Evolutionary conservation across 2,888 invertebrate genomes (phyloP).

Genomic region (Himalopsyche kuldschensis): DNA sequence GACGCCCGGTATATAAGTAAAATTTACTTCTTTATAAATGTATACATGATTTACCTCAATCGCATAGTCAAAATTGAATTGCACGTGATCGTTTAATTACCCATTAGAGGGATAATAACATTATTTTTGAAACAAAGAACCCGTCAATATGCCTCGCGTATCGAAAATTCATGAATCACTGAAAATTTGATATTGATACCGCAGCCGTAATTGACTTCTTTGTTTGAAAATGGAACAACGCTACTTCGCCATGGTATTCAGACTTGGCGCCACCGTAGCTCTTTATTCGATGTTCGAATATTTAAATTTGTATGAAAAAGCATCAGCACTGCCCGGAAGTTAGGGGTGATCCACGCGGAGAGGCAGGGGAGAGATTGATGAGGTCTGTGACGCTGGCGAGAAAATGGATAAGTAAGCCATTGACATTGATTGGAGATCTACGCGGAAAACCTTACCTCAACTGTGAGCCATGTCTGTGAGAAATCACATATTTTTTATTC

Average conservation of each 20-base stretch:
- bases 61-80: too few species aligned
- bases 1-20: too few species aligned
- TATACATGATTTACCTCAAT: too few species aligned
- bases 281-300: conserved; percentile 14
- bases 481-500: neutral
- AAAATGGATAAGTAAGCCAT: conserved; percentile 21
- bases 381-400: conserved; percentile 20
- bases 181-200: neutral
- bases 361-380: conserved; percentile 33
- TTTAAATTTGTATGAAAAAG: conserved; percentile 28
- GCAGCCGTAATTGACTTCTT: neutral
- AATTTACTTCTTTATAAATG: too few species aligned
- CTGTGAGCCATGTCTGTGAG: neutral
- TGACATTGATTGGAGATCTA: conserved; percentile 23
- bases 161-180: neutral
- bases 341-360: conserved; percentile 10
- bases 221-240: neutral
- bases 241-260: neutral
- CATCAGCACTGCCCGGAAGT: conserved; percentile 2
- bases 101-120: too few species aligned
- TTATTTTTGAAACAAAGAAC: too few species aligned
- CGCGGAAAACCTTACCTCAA: conserved; percentile 6
- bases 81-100: too few species aligned
- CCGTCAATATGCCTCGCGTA: too few species aligned
- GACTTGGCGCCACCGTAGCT: conserved; percentile 14